phyloP scores from a whole-genome alignment of 2,797 vertebrate species.

The Phoeniculus purpureus region DNA sequence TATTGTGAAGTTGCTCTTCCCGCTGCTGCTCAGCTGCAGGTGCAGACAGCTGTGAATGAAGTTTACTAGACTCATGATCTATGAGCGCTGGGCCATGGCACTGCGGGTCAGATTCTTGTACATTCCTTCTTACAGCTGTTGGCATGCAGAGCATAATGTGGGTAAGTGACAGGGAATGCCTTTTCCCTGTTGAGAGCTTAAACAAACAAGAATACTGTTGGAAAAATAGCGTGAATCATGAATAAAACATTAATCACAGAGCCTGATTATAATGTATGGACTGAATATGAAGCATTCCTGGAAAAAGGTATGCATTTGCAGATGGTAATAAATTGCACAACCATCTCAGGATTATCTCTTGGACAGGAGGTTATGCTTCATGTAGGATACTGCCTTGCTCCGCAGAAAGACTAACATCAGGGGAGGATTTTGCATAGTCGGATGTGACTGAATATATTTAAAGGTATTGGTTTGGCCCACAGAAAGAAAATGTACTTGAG shows the following conservation, averaged over 20 bases:
- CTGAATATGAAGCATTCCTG: not conserved
- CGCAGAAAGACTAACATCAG: not conserved
- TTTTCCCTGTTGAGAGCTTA: not conserved
- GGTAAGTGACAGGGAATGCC: not conserved
- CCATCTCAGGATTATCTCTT: not conserved
- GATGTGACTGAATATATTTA: not conserved
- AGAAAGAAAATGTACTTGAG: not conserved
- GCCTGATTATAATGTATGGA: not conserved
- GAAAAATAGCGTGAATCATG: slow-evolving; percentile 2
- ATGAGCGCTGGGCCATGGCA: not conserved
- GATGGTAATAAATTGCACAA: not conserved
- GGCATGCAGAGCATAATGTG: not conserved
- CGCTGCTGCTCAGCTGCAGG: slow-evolving; percentile 20
- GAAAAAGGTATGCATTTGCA: not conserved
- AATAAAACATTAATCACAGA: slow-evolving; percentile 6
- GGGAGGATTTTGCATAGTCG: not conserved
- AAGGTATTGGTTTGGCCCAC: not conserved
- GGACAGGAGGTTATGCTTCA: not conserved
- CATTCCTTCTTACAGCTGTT: slow-evolving; percentile 6
- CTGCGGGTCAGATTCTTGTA: not conserved
- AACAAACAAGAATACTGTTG: not conserved
- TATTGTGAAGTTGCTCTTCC: slow-evolving; percentile 1
- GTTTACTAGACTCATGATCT: slow-evolving; percentile 14
- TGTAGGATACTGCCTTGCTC: not conserved
- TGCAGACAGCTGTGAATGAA: slow-evolving; percentile 30